A percentile compares a stretch with the other conserved stretches of the same genome.
phyloP scores from a whole-genome alignment of 2,888 invertebrate genomes.

The Abscondita cerata region DNA sequence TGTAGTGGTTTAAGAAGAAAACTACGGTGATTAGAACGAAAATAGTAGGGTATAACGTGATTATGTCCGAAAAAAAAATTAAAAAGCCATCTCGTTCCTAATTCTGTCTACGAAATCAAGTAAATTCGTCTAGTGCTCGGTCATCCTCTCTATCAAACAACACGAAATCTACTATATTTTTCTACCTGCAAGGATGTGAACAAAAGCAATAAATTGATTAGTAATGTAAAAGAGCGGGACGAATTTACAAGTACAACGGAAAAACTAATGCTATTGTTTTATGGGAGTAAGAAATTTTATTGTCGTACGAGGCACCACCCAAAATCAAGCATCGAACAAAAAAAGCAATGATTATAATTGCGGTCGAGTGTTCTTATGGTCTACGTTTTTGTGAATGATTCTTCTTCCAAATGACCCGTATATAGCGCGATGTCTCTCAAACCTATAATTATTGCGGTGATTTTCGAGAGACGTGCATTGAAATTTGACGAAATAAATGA shows the following conservation, averaged over 20 bases:
- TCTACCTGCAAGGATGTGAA: background rate
- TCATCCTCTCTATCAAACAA: background rate
- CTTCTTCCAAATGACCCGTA: constrained; percentile 37
- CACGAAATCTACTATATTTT: too few species aligned
- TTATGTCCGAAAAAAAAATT: constrained; percentile 37
- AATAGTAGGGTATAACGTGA: constrained; percentile 41
- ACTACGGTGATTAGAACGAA: constrained; percentile 38
- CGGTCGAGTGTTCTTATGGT: constrained; percentile 37
- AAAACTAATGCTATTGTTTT: constrained; percentile 44
- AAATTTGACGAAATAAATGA: constrained; percentile 35
- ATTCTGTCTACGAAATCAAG: background rate
- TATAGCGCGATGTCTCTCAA: constrained; percentile 40
- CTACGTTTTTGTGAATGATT: constrained; percentile 48
- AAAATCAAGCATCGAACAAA: constrained; percentile 33
- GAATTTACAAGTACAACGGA: too few species aligned
- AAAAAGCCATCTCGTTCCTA: constrained; percentile 27
- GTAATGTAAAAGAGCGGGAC: too few species aligned
- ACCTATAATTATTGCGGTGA: constrained; percentile 52
- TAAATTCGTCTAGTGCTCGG: constrained; percentile 6
- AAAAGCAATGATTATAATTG: constrained; percentile 52
- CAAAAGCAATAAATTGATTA: constrained; percentile 15
- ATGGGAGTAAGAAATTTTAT: constrained; percentile 32
- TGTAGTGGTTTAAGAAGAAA: constrained; percentile 24
- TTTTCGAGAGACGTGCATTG: constrained; percentile 48
- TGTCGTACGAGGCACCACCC: constrained; percentile 19